Conservation (phyloP, 2,888 invertebrate species). For the Smittia aterrima region DNA sequence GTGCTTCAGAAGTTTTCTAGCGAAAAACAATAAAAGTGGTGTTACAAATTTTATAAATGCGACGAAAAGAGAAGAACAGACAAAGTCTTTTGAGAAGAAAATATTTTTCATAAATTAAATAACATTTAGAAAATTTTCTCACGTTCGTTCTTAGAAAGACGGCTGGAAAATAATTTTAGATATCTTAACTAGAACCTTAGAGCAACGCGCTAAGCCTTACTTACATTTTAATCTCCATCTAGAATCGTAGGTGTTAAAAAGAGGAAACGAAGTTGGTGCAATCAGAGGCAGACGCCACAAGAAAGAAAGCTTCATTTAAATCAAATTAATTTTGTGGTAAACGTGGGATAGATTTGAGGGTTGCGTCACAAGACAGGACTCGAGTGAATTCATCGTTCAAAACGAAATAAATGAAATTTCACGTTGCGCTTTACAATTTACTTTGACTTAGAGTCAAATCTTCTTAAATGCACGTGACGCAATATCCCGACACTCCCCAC, state of each 20-base stretch:
- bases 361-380: too few relatives aligned
- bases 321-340: constrained; percentile 5
- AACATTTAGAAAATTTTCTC: background rate
- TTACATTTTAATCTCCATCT: constrained; percentile 4
- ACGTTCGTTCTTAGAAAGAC: background rate
- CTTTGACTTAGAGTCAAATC: too few relatives aligned
- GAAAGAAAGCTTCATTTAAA: background rate
- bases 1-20: background rate
- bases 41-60: background rate
- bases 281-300: background rate
- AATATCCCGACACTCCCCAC: too few relatives aligned
- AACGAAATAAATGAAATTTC: too few relatives aligned
- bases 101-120: background rate
- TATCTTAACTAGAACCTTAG: constrained; percentile 10
- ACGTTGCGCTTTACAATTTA: too few relatives aligned
- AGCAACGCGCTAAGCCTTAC: constrained; percentile 17
- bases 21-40: background rate
- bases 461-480: too few relatives aligned
- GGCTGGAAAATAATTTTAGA: background rate
- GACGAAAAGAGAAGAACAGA: background rate
- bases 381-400: too few relatives aligned
- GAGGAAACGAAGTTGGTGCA: background rate
- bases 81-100: background rate
- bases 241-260: background rate
- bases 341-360: too few relatives aligned